Conservation (phyloP, 2,888 invertebrate genomes). For the Hemistola chrysoprasaria region DNA sequence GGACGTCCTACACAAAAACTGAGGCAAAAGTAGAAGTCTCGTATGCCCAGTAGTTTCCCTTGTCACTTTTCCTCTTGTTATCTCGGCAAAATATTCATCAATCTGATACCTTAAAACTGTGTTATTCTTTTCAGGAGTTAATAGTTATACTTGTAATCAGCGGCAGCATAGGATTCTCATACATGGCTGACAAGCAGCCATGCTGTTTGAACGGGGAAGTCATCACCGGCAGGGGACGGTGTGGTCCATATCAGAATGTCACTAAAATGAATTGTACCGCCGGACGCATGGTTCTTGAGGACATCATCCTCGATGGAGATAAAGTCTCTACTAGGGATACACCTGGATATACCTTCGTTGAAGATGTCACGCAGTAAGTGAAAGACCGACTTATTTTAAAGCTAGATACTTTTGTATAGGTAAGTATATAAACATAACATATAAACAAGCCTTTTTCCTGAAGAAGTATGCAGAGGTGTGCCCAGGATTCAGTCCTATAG, state of each 20-base stretch:
- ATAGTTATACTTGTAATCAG: conserved; percentile 46
- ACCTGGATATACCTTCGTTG: conserved; percentile 56
- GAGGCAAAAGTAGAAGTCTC: no score
- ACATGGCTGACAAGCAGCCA: conserved; percentile 28
- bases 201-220: conserved; percentile 58
- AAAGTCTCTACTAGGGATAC: conserved; percentile 63
- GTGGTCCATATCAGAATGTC: conserved; percentile 36
- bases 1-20: no score
- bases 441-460: no score
- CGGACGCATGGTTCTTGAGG: conserved; percentile 59
- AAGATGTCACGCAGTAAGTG: conserved; percentile 57
- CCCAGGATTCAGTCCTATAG: no score
- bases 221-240: conserved; percentile 43
- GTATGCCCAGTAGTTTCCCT: no score
- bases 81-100: no score
- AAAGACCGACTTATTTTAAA: no score
- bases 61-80: no score
- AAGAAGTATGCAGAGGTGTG: no score
- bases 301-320: conserved; percentile 54
- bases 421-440: no score
- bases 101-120: no score
- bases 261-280: conserved; percentile 51
- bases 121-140: conserved; percentile 52
- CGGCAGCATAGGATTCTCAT: conserved; percentile 37
- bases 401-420: no score